These are phyloP conservation scores for Melanotaenia trifasciata DNA, from an alignment of 2,797 vertebrate genomes.

Conservation along the genomic window DNA sequence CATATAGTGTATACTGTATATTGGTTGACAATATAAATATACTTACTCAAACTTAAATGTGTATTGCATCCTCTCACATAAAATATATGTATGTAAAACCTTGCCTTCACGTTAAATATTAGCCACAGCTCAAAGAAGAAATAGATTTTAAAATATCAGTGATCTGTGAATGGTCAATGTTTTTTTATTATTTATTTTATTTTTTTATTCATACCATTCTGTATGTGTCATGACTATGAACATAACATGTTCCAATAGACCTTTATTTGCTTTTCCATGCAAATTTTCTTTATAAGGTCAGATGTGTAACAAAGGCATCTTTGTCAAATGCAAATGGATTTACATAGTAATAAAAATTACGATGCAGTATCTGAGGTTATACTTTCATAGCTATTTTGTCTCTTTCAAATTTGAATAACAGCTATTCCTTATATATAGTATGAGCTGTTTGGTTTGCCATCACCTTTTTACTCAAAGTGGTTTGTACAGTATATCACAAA, in stretches of 20 bases:
- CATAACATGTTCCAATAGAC: conserved; percentile 19
- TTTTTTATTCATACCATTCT: not conserved
- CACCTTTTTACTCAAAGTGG: too few relatives aligned
- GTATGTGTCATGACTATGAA: conserved; percentile 33
- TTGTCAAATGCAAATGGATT: conserved; percentile 21
- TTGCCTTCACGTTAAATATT: not conserved
- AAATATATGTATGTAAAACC: not conserved
- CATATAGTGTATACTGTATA: not conserved
- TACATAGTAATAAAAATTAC: not conserved
- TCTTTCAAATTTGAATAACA: not conserved
- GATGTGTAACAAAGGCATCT: conserved; percentile 37
- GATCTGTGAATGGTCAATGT: conserved; percentile 53
- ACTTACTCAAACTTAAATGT: not conserved
- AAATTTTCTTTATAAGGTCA: conserved; percentile 37
- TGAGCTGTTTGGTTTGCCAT: not conserved
- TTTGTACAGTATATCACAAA: not conserved
- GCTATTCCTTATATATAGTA: too few relatives aligned
- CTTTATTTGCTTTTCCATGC: conserved; percentile 4
- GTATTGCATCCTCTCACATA: not conserved
- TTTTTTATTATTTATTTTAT: not conserved
- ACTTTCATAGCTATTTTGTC: not conserved
- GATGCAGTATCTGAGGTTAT: not conserved
- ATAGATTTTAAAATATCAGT: conserved; percentile 13
- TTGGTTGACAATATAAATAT: not conserved
- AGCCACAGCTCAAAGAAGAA: conserved; percentile 9